Conservation (phyloP, 2,797 vertebrate species). For the Pipistrellus kuhlii region DNA sequence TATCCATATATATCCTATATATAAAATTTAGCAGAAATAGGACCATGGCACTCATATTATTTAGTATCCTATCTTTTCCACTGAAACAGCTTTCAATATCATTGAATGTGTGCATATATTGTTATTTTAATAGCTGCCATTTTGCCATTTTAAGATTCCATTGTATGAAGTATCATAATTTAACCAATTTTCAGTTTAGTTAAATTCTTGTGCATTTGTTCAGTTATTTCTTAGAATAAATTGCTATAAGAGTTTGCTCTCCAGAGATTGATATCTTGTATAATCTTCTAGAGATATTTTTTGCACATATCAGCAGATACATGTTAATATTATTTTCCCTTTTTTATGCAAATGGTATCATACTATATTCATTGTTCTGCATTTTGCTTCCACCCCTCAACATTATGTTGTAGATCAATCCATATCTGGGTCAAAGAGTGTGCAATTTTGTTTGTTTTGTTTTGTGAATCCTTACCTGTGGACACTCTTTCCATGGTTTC, state of each 20-base stretch:
- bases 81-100: constrained; percentile 45
- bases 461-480: no score
- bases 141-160: constrained; percentile 48
- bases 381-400: neutral
- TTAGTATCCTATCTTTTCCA: constrained; percentile 27
- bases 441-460: neutral
- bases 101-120: neutral
- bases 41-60: constrained; percentile 39
- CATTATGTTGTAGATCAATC: neutral
- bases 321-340: constrained; percentile 27
- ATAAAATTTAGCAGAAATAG: constrained; percentile 48
- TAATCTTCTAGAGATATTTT: constrained; percentile 28
- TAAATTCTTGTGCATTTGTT: constrained; percentile 39
- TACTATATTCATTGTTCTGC: neutral
- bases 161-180: neutral
- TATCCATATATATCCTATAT: neutral
- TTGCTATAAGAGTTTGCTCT: constrained; percentile 45
- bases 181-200: neutral
- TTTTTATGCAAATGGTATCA: constrained; percentile 16
- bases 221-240: constrained; percentile 47
- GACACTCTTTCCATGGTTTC: no score
- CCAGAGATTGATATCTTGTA: neutral
- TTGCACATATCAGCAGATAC: constrained; percentile 29
- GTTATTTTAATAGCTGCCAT: constrained; percentile 21
- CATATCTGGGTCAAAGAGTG: neutral